Percentiles rank a stretch among this genome's conserved stretches.
Evolutionary conservation across 2,797 vertebrate species (phyloP).

Genomic region (Toxotes lorentzi): DNA sequence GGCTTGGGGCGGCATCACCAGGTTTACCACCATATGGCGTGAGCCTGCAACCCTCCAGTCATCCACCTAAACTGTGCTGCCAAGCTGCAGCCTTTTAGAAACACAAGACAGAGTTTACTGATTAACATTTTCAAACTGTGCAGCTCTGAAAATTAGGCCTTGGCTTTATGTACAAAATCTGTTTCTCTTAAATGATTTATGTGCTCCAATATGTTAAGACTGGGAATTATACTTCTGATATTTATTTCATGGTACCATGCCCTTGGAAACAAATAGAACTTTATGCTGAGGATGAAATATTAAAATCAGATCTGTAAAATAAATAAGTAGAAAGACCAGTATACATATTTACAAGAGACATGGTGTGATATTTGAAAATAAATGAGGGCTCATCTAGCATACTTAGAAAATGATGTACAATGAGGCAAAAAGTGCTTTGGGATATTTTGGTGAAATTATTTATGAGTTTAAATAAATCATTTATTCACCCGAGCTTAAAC

Average conservation of each 20-base stretch:
- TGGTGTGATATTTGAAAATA: constrained; percentile 86
- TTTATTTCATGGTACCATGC: constrained; percentile 84
- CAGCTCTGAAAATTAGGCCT: constrained; percentile 78
- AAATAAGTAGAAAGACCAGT: constrained; percentile 87
- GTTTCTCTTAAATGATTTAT: constrained; percentile 84
- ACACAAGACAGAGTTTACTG: constrained; percentile 68
- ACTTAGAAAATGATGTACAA: constrained; percentile 87
- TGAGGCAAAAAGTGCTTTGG: constrained; percentile 87
- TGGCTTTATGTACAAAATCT: constrained; percentile 83
- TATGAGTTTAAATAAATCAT: constrained; percentile 87
- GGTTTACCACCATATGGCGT: constrained; percentile 80
- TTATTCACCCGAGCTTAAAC: constrained; percentile 83
- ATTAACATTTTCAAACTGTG: constrained; percentile 74
- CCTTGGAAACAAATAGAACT: constrained; percentile 86
- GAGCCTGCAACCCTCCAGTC: constrained; percentile 75
- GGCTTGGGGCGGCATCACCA: constrained; percentile 74
- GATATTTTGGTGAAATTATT: constrained; percentile 89
- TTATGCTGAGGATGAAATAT: constrained; percentile 87
- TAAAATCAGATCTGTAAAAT: constrained; percentile 87
- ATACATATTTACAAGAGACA: constrained; percentile 89
- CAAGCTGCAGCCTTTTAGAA: constrained; percentile 70
- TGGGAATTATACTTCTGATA: constrained; percentile 83
- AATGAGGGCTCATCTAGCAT: constrained; percentile 84
- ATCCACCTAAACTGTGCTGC: constrained; percentile 74
- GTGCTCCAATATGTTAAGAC: constrained; percentile 80